Base-by-base conservation (phyloP, 2,797 vertebrate species). In the Oreonectes daqikongensis region DNA sequence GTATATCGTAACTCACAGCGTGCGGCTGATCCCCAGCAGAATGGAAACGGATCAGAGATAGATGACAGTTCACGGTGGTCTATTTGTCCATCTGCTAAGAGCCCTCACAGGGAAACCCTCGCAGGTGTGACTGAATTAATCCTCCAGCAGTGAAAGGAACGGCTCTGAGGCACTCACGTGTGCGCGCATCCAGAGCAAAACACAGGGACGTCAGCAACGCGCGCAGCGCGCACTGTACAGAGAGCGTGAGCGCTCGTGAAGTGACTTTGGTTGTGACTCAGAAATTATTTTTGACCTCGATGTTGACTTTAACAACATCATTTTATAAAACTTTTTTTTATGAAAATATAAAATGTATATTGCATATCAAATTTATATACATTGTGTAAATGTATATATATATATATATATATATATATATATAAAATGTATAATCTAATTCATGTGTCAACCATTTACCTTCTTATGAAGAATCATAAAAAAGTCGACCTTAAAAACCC, bases 151-250 rank as follows among this genome's bases (percentile, higher is more conserved):
- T 42, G 30, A 77, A 42, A 52, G 5, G 53, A 76, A 4, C 46
- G 22, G 9, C 10, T 15, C 18, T 70, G 32, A 30, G n/a, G 14
- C n/a, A 18, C 18, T 77, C 75, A 64, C 35, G 67, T 77, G 67
- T 53, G 67, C 75, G 66, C 72, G 50, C 79, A 60, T 30, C 42
- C 59, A 2, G 6, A 72, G 68, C 67, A 77, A 80, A 80, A 80
- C 69, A 80, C 30, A 50, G 61, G 18, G 17, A 72, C 79, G 79
- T 80, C 79, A 76, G 6, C 38, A 52, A 20, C 50, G 66, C 73
- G 11, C 79, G 6, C n/a, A n/a, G n/a, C 69, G 73, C 60, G 38
- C 67, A 40, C 11, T 26, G 8, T 35, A 7, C 12, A 20, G 48
- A 20, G 30, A 35, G 8, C 35, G 8, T 46, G 59, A 4, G 18